phyloP scores from a whole-genome alignment of 2,888 invertebrate genomes.

The Bellardia bayeri region DNA sequence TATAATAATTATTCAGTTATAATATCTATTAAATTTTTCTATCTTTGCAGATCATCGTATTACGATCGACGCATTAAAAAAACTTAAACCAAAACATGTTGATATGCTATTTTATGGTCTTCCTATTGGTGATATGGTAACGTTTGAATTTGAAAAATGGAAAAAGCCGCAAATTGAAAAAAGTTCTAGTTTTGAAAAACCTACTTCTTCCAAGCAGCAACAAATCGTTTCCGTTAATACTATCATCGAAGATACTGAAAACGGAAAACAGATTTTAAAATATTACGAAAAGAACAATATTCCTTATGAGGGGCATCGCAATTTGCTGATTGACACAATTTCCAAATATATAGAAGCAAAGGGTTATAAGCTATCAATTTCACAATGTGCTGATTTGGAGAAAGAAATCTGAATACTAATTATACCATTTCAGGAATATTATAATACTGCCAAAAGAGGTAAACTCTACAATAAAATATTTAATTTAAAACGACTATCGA shows the following conservation, averaged over 20 bases:
- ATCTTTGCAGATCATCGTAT: conserved; percentile 3
- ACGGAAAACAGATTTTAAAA: not conserved
- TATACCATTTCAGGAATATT: not conserved
- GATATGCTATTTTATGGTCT: not conserved
- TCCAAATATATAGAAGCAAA: conserved; percentile 19
- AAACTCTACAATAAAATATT: conserved; percentile 5
- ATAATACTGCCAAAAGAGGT: not conserved
- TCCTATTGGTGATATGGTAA: not conserved
- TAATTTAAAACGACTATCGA: conserved; percentile 6
- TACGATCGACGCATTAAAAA: no score
- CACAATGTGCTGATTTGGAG: not conserved
- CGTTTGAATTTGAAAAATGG: not conserved
- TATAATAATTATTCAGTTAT: not conserved
- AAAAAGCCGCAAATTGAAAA: not conserved
- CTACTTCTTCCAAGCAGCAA: not conserved
- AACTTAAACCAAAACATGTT: not conserved
- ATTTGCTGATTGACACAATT: conserved; percentile 4
- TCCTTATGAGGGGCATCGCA: not conserved
- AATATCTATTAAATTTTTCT: not conserved
- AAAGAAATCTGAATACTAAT: not conserved
- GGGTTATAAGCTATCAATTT: not conserved
- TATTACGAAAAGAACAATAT: not conserved
- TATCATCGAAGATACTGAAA: not conserved
- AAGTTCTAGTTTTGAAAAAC: not conserved
- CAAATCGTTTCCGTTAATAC: not conserved